A percentile compares a stretch with the other conserved stretches of the same genome.
Conservation (phyloP, 37 sponge, comb jelly and placozoan genomes). For the Haliclona indistincta region DNA sequence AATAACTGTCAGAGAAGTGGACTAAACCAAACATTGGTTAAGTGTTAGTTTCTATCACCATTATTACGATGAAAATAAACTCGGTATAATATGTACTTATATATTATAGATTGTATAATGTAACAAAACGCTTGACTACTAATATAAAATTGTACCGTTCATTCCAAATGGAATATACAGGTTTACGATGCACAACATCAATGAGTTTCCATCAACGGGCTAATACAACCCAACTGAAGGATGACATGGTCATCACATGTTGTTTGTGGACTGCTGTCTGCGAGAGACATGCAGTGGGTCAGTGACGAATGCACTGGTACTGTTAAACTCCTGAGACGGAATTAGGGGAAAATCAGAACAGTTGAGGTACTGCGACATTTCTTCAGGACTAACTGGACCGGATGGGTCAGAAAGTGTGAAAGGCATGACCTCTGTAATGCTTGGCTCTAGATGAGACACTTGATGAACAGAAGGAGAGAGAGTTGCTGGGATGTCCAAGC, state of each 20-base stretch:
- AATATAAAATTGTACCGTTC: no score
- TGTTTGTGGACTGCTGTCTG: neutral
- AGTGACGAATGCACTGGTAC: no score
- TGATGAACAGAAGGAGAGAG: neutral
- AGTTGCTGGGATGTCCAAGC: neutral
- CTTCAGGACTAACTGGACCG: neutral
- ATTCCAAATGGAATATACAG: no score
- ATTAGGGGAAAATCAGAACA: neutral
- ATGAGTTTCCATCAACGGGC: neutral
- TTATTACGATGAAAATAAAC: no score
- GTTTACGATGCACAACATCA: slow-evolving; percentile 13
- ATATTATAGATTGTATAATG: no score
- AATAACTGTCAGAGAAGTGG: no score
- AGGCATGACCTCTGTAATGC: no score
- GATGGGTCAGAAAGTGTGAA: neutral
- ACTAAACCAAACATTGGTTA: no score
- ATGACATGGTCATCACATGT: neutral
- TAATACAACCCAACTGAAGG: slow-evolving; percentile 6
- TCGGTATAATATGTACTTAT: no score
- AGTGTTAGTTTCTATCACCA: no score
- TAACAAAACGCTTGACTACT: no score
- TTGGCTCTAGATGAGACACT: no score
- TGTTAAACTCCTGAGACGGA: neutral
- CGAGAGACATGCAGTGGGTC: neutral
- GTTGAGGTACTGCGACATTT: neutral